These are phyloP conservation scores for Bovichtus variegatus DNA, from an alignment of 2,797 vertebrate genomes.

Conservation along the genomic window DNA sequence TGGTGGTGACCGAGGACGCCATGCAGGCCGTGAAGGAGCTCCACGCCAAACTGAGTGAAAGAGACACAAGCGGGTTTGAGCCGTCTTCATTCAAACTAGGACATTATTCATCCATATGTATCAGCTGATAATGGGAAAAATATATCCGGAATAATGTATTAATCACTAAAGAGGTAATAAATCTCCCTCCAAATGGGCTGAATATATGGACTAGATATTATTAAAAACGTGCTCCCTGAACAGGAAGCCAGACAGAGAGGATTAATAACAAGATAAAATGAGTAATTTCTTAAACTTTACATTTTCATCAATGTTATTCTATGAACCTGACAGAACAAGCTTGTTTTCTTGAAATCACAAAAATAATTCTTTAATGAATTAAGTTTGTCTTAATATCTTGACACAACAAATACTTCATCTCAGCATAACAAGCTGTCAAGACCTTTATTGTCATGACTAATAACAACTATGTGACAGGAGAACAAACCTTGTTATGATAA, in stretches of 20 bases:
- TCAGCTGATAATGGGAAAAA: neutral
- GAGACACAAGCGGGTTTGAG: neutral
- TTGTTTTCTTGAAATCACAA: neutral
- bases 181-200: neutral
- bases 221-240: neutral
- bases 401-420: neutral
- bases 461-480: conserved; percentile 1
- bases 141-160: neutral
- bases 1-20: conserved; percentile 91
- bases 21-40: conserved; percentile 94
- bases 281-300: too few species aligned
- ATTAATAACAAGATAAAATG: too few species aligned
- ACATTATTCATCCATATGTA: neutral
- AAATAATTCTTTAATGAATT: neutral
- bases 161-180: neutral
- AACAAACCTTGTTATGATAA: neutral
- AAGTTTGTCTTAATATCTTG: neutral
- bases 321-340: neutral
- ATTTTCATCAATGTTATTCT: too few species aligned
- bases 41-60: conserved; percentile 89
- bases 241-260: too few species aligned
- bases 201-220: neutral
- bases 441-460: neutral
- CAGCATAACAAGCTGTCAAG: neutral
- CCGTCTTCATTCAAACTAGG: neutral